A percentile compares a stretch with the other conserved stretches of the same genome.
phyloP scores from a whole-genome alignment of 2,888 invertebrate species.

The Nysson spinosus region DNA sequence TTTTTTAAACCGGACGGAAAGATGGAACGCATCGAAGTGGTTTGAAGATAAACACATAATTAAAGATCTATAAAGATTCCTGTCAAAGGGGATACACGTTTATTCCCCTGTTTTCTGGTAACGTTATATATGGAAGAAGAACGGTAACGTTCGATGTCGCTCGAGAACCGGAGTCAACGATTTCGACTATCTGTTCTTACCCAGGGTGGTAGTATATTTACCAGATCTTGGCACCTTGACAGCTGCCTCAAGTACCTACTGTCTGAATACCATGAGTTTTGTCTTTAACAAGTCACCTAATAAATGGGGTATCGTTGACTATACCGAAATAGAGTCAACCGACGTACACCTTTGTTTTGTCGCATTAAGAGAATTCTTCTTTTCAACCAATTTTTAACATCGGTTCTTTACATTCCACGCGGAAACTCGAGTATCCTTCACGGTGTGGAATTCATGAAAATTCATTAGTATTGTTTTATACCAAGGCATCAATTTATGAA shows the following conservation, averaged over 20 bases:
- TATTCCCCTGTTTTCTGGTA: slow-evolving; percentile 9
- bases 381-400: too few relatives aligned
- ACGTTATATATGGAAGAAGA: slow-evolving; percentile 30
- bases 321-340: slow-evolving; percentile 60
- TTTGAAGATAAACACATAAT: slow-evolving; percentile 6
- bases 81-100: slow-evolving; percentile 24
- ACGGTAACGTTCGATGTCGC: slow-evolving; percentile 33
- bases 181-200: slow-evolving; percentile 51
- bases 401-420: too few relatives aligned
- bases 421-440: not conserved
- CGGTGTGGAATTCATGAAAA: too few relatives aligned
- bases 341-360: slow-evolving; percentile 23
- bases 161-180: slow-evolving; percentile 33
- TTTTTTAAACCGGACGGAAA: not conserved
- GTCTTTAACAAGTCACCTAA: slow-evolving; percentile 67
- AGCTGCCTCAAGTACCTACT: slow-evolving; percentile 59
- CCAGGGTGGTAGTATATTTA: slow-evolving; percentile 65
- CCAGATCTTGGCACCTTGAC: slow-evolving; percentile 71
- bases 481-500: too few relatives aligned
- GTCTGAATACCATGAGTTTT: slow-evolving; percentile 64
- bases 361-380: not conserved
- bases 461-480: too few relatives aligned
- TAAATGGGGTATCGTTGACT: slow-evolving; percentile 63
- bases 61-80: slow-evolving; percentile 8
- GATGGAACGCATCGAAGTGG: not conserved